These are phyloP conservation scores for Percopsis omiscomaycus DNA, from an alignment of 2,797 vertebrate genomes.

Conservation along the genomic window DNA sequence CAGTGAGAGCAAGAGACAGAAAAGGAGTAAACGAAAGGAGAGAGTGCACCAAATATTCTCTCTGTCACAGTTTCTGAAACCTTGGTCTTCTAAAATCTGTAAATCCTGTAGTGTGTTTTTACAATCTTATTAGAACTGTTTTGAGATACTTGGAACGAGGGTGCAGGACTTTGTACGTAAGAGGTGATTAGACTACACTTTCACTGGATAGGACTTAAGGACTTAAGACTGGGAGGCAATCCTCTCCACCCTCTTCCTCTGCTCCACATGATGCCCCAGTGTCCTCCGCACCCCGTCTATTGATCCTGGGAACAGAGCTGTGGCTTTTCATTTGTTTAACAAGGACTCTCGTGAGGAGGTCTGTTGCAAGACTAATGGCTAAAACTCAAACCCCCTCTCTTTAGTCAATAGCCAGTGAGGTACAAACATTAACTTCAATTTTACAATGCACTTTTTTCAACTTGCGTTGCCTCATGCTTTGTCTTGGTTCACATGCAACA, in stretches of 20 bases:
- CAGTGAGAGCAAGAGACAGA: neutral
- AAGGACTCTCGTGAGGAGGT: conserved; percentile 42
- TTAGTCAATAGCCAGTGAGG: conserved; percentile 57
- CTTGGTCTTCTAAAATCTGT: no score
- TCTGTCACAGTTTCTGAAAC: conserved; percentile 23
- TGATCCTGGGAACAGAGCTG: conserved; percentile 33
- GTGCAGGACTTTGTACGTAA: neutral
- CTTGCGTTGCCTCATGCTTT: neutral
- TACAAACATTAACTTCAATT: conserved; percentile 41
- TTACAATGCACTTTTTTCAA: conserved; percentile 5
- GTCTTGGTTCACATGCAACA: neutral
- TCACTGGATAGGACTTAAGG: conserved; percentile 33
- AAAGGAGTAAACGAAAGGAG: neutral
- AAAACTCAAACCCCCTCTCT: conserved; percentile 14
- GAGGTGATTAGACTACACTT: conserved; percentile 1
- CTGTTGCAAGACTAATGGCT: conserved; percentile 23
- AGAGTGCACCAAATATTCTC: neutral
- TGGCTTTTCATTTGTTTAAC: conserved; percentile 48
- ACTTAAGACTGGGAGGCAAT: conserved; percentile 38
- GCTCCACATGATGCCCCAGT: conserved; percentile 20
- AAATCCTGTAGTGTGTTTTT: no score
- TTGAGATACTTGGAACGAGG: no score
- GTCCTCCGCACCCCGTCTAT: conserved; percentile 36
- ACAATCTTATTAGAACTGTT: no score
- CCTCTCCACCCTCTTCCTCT: conserved; percentile 48